Base-by-base conservation (phyloP, 1,140 invertebrate genomes). In the Agrilus planipennis region DNA sequence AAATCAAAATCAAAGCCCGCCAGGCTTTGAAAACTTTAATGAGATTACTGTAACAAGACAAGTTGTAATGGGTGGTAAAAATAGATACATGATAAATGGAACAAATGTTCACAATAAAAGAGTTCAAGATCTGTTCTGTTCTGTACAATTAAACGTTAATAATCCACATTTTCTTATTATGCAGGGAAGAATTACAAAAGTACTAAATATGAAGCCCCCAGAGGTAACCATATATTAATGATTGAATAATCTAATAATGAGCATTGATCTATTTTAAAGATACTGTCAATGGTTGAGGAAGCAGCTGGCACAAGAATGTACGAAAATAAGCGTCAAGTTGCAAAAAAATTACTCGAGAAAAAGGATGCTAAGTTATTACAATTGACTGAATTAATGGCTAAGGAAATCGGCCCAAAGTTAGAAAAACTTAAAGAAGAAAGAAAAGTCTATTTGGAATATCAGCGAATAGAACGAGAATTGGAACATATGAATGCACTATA, bases 111-210 rank as follows among this genome's bases (percentile, higher is more conserved):
- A 83, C 48, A 91, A 92, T 59, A 90, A 86, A 54, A 69, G 84
- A 52, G 86, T 98, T 0, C 77, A 83, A 39, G 95, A 99, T 66
- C 68, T 99, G 49, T 98, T 99, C 62, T 85, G 88, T 51, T 94
- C 93, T 0, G 83, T 99, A 5, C 91, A 96, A 56, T 67, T 99
- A 2, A 99, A 99, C 65, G 89, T 99, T 0, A 99, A 99, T 64
- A 99, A 99, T 72, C 95, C 95, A 3, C 94, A 99, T 63, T 99
- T 98, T 62, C 75, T 99, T 3, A 99, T 99, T 51, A 99, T 99
- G 95, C 96, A 99, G 73, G 96, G 96, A 6, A 77, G 93, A 53
- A 96, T 99, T 38, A 98, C 94, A 1, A 99, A 99, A 75, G 95
- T 99, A 1, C 70, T 99, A 2, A 99, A 96, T 61, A 99, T 99